A percentile compares a stretch with the other conserved stretches of the same genome.
These are phyloP conservation scores for Eilema caniola DNA, from an alignment of 2,888 invertebrate species.

Conservation along the genomic window DNA sequence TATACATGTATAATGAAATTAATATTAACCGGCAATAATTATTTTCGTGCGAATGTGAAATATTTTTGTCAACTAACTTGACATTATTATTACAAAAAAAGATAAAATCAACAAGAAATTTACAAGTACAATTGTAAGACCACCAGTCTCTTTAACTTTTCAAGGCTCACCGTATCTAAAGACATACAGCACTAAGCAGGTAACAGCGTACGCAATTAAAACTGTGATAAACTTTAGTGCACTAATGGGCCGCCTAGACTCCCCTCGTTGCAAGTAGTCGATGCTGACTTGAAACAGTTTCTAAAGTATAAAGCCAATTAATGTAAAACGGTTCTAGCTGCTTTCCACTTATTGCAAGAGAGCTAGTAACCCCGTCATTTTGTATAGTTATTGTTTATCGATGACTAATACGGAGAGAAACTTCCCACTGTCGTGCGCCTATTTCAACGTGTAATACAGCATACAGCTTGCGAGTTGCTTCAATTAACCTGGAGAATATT, in stretches of 20 bases:
- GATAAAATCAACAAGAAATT: background rate
- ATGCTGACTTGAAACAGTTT: slow-evolving; percentile 55
- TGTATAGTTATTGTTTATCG: slow-evolving; percentile 58
- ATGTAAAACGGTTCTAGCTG: slow-evolving; percentile 66
- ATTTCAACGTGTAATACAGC: slow-evolving; percentile 10
- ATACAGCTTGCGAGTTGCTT: slow-evolving; percentile 17
- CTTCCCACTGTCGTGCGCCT: slow-evolving; percentile 26
- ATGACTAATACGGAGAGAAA: slow-evolving; percentile 43
- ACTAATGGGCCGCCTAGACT: slow-evolving; percentile 68
- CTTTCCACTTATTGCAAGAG: slow-evolving; percentile 57
- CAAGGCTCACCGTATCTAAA: slow-evolving; percentile 29
- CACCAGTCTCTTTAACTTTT: slow-evolving; percentile 28
- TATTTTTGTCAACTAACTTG: background rate
- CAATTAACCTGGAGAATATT: slow-evolving; percentile 42
- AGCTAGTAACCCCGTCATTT: slow-evolving; percentile 55
- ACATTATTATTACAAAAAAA: background rate
- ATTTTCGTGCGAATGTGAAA: background rate
- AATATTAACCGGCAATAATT: no score
- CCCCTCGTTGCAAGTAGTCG: slow-evolving; percentile 56
- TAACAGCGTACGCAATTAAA: slow-evolving; percentile 70
- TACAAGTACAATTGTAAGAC: background rate
- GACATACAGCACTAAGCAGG: slow-evolving; percentile 29
- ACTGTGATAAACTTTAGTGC: slow-evolving; percentile 70
- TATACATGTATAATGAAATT: no score
- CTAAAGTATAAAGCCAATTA: slow-evolving; percentile 71